These are phyloP conservation scores for Gallinago paraguaiae DNA, from an alignment of 2,113 vertebrate species.

Conservation along the genomic window DNA sequence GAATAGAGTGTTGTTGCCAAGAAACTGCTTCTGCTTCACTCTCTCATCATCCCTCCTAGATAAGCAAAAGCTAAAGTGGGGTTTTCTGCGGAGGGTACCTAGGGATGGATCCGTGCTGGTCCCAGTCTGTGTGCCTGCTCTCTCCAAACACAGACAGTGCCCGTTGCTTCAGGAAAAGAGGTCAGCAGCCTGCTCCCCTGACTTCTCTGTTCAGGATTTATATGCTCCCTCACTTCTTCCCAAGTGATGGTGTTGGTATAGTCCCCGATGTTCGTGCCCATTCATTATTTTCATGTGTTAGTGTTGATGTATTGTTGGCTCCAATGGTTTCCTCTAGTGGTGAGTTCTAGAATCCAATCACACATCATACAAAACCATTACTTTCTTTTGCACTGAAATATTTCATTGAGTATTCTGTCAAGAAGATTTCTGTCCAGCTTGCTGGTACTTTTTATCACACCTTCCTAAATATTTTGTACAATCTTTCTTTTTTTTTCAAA, in stretches of 20 bases:
- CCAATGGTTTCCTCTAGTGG: no score
- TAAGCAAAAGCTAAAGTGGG: not conserved
- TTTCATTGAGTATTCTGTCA: no score
- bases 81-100: no score
- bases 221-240: not conserved
- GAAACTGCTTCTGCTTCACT: not conserved
- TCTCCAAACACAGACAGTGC: not conserved
- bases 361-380: no score
- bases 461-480: not conserved
- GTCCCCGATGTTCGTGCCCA: accelerated
- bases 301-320: not conserved
- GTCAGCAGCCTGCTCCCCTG: not conserved
- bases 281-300: not conserved
- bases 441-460: not conserved
- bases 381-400: no score
- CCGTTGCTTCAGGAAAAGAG: not conserved
- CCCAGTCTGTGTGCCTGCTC: not conserved
- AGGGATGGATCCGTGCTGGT: not conserved
- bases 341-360: no score
- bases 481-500: not conserved
- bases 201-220: not conserved
- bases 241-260: accelerated
- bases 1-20: no score
- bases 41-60: not conserved
- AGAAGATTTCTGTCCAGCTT: not conserved